These are phyloP conservation scores for Heliocidaris tuberculata DNA, from an alignment of 35 echinoderm and acorn worm species.

Conservation along the genomic window DNA sequence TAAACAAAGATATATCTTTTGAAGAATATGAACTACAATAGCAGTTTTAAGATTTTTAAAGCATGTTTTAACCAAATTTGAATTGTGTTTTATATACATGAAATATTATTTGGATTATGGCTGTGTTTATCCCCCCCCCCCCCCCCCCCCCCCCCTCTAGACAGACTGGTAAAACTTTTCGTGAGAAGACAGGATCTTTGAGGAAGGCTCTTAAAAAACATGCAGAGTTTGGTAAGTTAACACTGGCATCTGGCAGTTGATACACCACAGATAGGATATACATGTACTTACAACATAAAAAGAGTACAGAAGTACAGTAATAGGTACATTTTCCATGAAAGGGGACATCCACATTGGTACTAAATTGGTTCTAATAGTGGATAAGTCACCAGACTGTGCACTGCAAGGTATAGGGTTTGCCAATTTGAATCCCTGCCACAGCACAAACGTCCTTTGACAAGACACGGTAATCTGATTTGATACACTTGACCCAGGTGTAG, in stretches of 20 bases:
- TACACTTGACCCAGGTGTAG: too few species aligned
- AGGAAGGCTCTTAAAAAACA: conserved; percentile 35
- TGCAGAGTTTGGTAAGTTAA: conserved; percentile 45
- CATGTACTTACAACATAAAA: not conserved
- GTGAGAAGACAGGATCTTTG: conserved; percentile 39
- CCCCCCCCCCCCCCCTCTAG: not conserved
- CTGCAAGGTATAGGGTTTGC: not conserved
- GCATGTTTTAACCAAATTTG: too few species aligned
- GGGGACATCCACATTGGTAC: not conserved
- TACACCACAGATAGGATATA: not conserved
- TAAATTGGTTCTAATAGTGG: not conserved
- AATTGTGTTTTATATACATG: too few species aligned
- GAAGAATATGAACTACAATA: too few species aligned
- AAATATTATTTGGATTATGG: not conserved
- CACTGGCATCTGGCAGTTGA: not conserved
- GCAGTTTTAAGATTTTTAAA: too few species aligned
- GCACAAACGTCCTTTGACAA: too few species aligned
- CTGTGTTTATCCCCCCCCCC: not conserved
- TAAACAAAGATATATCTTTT: too few species aligned
- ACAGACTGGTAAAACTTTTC: conserved; percentile 33
- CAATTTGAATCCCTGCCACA: too few species aligned
- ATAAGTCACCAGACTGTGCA: not conserved
- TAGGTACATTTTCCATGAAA: not conserved
- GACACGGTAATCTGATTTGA: too few species aligned
- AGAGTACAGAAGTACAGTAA: not conserved